phyloP scores from a whole-genome alignment of 2,113 vertebrate genomes.

The Paradisaea rubra region DNA sequence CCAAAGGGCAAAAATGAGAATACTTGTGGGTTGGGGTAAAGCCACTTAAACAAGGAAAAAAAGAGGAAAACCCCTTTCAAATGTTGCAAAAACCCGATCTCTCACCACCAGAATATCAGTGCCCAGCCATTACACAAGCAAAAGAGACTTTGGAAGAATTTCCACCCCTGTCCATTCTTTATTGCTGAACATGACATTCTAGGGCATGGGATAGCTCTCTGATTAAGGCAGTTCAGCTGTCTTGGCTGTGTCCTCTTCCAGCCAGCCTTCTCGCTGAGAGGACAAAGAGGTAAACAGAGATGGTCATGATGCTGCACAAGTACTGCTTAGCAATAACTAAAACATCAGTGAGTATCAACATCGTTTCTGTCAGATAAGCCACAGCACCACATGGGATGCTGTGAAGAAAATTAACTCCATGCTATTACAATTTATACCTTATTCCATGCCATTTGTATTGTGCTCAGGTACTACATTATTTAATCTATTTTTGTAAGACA shows the following conservation, averaged over 20 bases:
- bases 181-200: background rate
- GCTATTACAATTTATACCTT: background rate
- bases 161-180: background rate
- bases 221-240: background rate
- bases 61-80: rapidly evolving
- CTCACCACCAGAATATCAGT: background rate
- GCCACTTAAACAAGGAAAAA: background rate
- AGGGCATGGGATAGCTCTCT: background rate
- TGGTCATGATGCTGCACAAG: background rate
- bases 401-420: background rate
- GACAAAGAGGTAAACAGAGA: background rate
- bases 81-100: rapidly evolving
- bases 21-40: background rate
- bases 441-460: background rate
- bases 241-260: background rate
- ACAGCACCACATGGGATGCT: background rate
- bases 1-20: background rate
- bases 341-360: background rate
- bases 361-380: background rate
- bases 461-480: background rate
- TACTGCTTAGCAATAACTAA: background rate
- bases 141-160: background rate
- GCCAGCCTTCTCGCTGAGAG: rapidly evolving
- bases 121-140: background rate
- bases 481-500: background rate